Percentiles rank a stretch among this genome's conserved stretches.
Evolutionary conservation across 2,113 vertebrate species (phyloP).

Genomic region (Phalacrocorax brasilianus): DNA sequence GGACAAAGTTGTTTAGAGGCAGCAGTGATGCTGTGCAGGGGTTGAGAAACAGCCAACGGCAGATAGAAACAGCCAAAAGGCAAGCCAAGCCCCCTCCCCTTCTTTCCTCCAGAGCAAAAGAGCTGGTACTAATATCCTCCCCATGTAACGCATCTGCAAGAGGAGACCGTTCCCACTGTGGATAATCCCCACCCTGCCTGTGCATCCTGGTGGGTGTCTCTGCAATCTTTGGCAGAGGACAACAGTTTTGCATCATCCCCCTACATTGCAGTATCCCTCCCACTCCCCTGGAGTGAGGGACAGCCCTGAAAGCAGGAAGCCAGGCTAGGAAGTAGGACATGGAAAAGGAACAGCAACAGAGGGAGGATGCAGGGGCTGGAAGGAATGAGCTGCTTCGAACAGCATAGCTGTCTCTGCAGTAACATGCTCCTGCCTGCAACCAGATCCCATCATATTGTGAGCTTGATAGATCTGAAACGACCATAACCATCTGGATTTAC

Average conservation of each 20-base stretch:
- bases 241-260: not conserved
- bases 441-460: not conserved
- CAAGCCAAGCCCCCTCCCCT: not conserved
- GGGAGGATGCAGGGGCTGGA: not conserved
- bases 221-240: not conserved
- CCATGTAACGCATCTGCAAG: fast-evolving
- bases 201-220: not conserved
- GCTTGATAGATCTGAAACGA: not conserved
- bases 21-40: not conserved
- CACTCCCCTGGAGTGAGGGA: not conserved
- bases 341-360: not conserved
- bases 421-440: not conserved
- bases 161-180: not conserved
- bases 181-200: not conserved
- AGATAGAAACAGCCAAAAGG: not conserved
- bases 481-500: not conserved
- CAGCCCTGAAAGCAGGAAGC: not conserved
- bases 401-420: not conserved
- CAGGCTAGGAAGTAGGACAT: not conserved
- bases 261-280: not conserved
- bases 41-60: not conserved
- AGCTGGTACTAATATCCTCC: not conserved
- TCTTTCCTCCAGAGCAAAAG: not conserved
- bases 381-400: not conserved
- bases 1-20: not conserved